Conservation (phyloP, 2,888 invertebrate species). For the Plemyria rubiginata region DNA sequence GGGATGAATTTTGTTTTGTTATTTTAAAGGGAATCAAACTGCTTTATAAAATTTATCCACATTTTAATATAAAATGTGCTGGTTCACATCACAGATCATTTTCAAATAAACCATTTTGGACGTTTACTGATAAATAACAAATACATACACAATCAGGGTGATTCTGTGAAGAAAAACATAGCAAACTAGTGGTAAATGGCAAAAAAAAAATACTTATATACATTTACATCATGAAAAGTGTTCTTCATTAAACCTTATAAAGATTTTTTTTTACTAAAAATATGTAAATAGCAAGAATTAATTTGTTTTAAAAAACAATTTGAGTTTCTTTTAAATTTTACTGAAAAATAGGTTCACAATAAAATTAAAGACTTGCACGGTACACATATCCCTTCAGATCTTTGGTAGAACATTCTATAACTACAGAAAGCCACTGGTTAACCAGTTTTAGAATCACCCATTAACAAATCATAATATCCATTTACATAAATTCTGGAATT, state of each 20-base stretch:
- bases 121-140: constrained; percentile 5
- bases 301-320: too few relatives aligned
- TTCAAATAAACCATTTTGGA: constrained; percentile 36
- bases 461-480: background rate
- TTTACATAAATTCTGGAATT: constrained; percentile 11
- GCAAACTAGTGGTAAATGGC: background rate
- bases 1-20: constrained; percentile 13
- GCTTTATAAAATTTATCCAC: constrained; percentile 61
- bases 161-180: background rate
- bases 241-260: too few relatives aligned
- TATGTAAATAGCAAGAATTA: too few relatives aligned
- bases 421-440: background rate
- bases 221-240: too few relatives aligned
- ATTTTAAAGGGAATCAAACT: constrained; percentile 56
- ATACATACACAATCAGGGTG: constrained; percentile 3
- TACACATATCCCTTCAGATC: background rate
- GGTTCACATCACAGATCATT: constrained; percentile 70
- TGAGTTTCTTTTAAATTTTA: too few relatives aligned
- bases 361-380: too few relatives aligned
- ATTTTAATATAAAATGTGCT: constrained; percentile 83
- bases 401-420: background rate
- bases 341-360: too few relatives aligned
- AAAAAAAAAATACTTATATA: too few relatives aligned
- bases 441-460: constrained; percentile 2
- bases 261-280: too few relatives aligned